Percentiles rank a stretch among this genome's conserved stretches.
phyloP scores from a whole-genome alignment of 2,113 vertebrate species.

The Hypocryptadius cinnamomeus region DNA sequence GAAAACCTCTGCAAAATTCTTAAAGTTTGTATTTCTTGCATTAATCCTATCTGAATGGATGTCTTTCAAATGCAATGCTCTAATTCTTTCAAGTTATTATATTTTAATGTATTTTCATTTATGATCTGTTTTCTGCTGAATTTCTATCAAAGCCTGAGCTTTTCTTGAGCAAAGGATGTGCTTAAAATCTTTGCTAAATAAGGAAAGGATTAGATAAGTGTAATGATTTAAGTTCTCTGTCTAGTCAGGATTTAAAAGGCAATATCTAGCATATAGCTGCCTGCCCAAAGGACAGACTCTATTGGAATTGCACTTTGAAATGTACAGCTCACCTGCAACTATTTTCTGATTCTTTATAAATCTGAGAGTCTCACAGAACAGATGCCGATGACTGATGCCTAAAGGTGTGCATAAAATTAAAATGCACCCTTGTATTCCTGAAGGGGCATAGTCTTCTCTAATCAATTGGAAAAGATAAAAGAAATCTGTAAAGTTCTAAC shows the following conservation, averaged over 20 bases:
- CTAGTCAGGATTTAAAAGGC: not conserved
- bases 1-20: constrained; percentile 54
- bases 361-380: not conserved
- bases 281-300: not conserved
- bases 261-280: not conserved
- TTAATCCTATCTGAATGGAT: constrained; percentile 39
- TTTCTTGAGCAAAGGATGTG: not conserved
- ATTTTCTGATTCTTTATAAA: not conserved
- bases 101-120: constrained; percentile 14
- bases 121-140: not conserved
- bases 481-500: not conserved
- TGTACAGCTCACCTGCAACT: not conserved
- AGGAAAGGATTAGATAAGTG: not conserved
- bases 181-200: constrained; percentile 5
- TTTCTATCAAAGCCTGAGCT: not conserved
- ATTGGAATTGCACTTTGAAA: not conserved
- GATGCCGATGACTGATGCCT: not conserved
- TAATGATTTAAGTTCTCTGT: constrained; percentile 11
- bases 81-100: constrained; percentile 34
- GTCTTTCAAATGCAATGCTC: constrained; percentile 24
- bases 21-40: constrained; percentile 34
- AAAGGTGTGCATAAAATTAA: not conserved
- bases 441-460: not conserved
- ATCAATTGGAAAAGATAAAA: not conserved
- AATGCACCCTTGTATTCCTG: not conserved